phyloP scores from a whole-genome alignment of 2,113 vertebrate species.

The Brachyistius frenatus region DNA sequence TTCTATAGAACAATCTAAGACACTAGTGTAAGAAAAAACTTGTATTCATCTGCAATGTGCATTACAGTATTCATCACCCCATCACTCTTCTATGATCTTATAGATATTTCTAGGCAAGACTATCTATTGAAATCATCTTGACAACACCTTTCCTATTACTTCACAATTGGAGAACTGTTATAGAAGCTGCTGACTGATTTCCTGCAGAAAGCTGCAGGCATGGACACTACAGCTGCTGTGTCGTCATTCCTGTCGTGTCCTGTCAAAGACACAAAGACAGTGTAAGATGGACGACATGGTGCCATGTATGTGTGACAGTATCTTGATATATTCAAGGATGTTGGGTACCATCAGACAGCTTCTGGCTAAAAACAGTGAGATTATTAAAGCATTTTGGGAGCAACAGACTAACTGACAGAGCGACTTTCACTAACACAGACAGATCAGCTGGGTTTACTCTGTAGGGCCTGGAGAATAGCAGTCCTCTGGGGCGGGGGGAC shows the following conservation, averaged over 20 bases:
- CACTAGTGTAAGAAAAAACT: too few species aligned
- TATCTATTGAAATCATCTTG: too few species aligned
- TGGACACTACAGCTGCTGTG: slow-evolving; percentile 44
- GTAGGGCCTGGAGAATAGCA: background rate
- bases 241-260: slow-evolving; percentile 57
- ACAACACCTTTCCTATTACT: too few species aligned
- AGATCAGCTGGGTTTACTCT: slow-evolving; percentile 27
- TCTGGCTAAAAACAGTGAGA: too few species aligned
- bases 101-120: too few species aligned
- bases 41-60: too few species aligned
- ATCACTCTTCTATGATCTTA: too few species aligned
- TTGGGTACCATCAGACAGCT: too few species aligned
- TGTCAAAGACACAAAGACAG: slow-evolving; percentile 56
- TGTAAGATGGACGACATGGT: slow-evolving; percentile 33
- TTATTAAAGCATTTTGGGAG: background rate
- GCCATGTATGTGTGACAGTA: slow-evolving; percentile 19
- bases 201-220: slow-evolving; percentile 3
- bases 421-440: background rate
- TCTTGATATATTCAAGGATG: slow-evolving; percentile 10
- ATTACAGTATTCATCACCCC: too few species aligned
- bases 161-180: too few species aligned
- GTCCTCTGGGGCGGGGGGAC: background rate
- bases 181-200: slow-evolving; percentile 17
- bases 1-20: too few species aligned
- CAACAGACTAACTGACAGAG: background rate